Evolutionary conservation across 2,797 vertebrate species (phyloP).

Genomic region (Gephyroberyx darwinii): DNA sequence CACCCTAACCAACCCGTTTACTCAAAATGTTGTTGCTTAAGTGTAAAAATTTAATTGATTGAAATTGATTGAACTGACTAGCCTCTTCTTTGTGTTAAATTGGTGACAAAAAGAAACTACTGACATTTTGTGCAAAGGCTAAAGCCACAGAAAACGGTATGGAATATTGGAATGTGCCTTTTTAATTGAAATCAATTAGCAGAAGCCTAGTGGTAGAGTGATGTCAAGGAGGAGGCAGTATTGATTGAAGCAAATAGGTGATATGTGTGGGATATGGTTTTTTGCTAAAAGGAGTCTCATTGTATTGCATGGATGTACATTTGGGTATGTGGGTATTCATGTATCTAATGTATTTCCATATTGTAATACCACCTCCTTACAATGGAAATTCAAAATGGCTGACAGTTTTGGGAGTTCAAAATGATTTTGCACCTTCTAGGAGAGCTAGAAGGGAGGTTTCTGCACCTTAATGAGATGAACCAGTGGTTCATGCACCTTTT

Average conservation of each 20-base stretch:
- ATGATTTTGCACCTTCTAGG: conserved; percentile 71
- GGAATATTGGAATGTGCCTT: conserved; percentile 71
- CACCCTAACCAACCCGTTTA: conserved; percentile 50
- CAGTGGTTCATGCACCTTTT: conserved; percentile 79
- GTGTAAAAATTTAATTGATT: conserved; percentile 33
- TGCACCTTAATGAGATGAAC: conserved; percentile 82
- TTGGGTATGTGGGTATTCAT: conserved; percentile 55
- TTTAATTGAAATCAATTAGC: conserved; percentile 54
- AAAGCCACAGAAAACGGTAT: conserved; percentile 33
- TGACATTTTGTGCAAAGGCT: conserved; percentile 39
- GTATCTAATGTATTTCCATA: conserved; percentile 44
- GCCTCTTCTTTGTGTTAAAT: conserved; percentile 39
- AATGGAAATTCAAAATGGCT: conserved; percentile 49
- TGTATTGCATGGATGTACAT: conserved; percentile 45
- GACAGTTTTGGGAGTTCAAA: conserved; percentile 50
- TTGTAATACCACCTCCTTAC: conserved; percentile 48
- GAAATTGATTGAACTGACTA: not conserved
- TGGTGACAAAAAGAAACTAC: conserved; percentile 13
- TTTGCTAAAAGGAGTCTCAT: conserved; percentile 37
- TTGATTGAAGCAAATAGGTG: conserved; percentile 48
- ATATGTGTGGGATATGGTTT: conserved; percentile 41
- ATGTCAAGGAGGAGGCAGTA: conserved; percentile 46
- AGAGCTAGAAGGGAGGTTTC: conserved; percentile 63
- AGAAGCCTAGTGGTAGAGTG: conserved; percentile 30
- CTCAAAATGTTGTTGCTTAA: conserved; percentile 42